Base-by-base conservation (phyloP, 2,113 vertebrate genomes). In the Cololabis saira region DNA sequence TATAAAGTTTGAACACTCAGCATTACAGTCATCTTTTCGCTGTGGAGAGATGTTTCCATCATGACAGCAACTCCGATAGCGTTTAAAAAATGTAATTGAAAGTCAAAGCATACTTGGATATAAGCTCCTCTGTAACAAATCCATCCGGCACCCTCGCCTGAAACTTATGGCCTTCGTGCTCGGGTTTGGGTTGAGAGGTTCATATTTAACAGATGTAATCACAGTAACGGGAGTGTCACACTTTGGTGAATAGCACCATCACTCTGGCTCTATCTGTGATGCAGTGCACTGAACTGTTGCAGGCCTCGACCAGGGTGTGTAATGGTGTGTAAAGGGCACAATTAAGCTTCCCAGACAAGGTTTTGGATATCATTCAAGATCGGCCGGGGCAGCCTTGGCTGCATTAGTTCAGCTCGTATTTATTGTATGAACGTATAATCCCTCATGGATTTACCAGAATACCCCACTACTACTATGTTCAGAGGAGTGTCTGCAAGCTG, bases 381-480 rank as follows among this genome's bases (percentile, higher is more conserved):
- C 1, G 24, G n/a, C n/a, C n/a, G n/a, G n/a, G 17, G 40, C 14
- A 12, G 5, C 22, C 24, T 27, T 27, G 24, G 24, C 2, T 27
- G 24, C 24, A 27, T 27, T 27, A 10, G 48, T 22, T 40, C 22
- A 9, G 54, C 45, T 19, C 56, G 18, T 13, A 1, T 43, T 42
- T 49, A 60, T 58, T 63, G 48, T 61, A 33, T 21, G 27, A n/a
- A 44, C 19, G 22, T 22, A 67, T 72, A 67, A 76, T 74, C 49
- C 56, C 22, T 42, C 5, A 1, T 1, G 18, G 45, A 48, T 74
- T 24, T 27, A 0, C 13, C 5, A 3, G 17, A 74, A 37, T 37
- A 37, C 5, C 24, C 33, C 10, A 7, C 33, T 37, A 7, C 33
- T 37, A 1, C 33, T 11, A 37, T 37, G 6, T 37, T 4, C 33